phyloP scores from a whole-genome alignment of 2,888 invertebrate species.

The Tribolium freemani region DNA sequence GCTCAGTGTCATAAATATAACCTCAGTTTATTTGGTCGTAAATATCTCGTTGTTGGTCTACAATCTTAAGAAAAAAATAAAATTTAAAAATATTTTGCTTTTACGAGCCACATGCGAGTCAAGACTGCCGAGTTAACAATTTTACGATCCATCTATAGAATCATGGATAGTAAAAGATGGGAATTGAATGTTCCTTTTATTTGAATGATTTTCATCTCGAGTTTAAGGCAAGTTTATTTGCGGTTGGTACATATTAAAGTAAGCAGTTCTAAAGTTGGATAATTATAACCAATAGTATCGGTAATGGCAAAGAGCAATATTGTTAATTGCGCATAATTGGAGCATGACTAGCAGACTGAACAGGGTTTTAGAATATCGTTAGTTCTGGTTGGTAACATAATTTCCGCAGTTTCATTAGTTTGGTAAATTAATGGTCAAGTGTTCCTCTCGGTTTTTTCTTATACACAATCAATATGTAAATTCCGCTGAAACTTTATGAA shows the following conservation, averaged over 20 bases:
- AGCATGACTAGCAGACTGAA: constrained; percentile 16
- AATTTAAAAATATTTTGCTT: constrained; percentile 23
- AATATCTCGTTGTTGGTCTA: background rate
- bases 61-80: constrained; percentile 23
- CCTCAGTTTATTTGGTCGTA: constrained; percentile 7
- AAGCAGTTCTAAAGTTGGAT: background rate
- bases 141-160: constrained; percentile 18
- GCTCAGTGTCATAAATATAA: background rate
- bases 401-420: constrained; percentile 15
- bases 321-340: constrained; percentile 28
- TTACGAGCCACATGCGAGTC: constrained; percentile 25
- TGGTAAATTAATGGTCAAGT: background rate
- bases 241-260: background rate
- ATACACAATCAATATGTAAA: constrained; percentile 26
- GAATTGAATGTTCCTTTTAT: constrained; percentile 9
- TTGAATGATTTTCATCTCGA: background rate
- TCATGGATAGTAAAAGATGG: background rate
- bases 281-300: background rate
- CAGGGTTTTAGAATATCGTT: constrained; percentile 23
- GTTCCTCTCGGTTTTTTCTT: background rate
- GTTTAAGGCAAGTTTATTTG: background rate
- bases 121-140: constrained; percentile 20
- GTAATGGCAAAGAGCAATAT: constrained; percentile 26
- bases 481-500: constrained; percentile 1
- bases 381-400: constrained; percentile 19